Evolutionary conservation across 2,888 invertebrate genomes (phyloP), one percentile per base, ranked within the genome.

Genomic region (Thalpophila matura): DNA sequence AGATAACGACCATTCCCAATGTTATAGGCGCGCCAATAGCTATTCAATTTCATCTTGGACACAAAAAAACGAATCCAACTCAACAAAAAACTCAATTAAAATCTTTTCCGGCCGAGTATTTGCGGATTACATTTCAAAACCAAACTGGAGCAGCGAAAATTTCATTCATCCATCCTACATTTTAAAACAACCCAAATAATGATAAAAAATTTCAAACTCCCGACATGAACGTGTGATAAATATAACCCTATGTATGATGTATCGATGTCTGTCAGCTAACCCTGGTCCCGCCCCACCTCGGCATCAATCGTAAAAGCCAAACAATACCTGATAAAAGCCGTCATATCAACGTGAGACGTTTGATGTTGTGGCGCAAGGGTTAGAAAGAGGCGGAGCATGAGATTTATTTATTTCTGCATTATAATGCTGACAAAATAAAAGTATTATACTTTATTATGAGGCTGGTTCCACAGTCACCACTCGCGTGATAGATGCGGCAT

Each of bases 301-400:
- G 83, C 86, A 84, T 87, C 87, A 88, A 88, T 88, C 89, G 88
- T 84, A 83, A 89, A 89, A 91, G 86, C 88, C 88, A 91, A 91
- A 92, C 90, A 92, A 90, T 91, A 90, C 88, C 87, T 89, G 91
- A 90, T 92, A 91, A 90, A 91, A 90, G 88, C 88, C 82, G 88
- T 89, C 90, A 90, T 90, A 89, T 89, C 89, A 89, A 91, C 86
- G 86, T 83, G 86, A 86, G 83, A 86, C 83, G 81, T 77, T 77
- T 83, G 63, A 71, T 51, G 20, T 54, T 50, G 31, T 65, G 81
- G 78, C 43, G n/a, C 78, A 86, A 85, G 76, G 47, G 12, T 69
- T 5, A 45, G 42, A 54, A 63, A 53, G 14, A 6, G 63, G 77
- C 79, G 79, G 29, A 42, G 0, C 2, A 14, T 10, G 14, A 40